Evolutionary conservation across 2,888 invertebrate genomes (phyloP), one percentile per base, ranked within the genome.

Genomic region (Hypomecis punctinalis): DNA sequence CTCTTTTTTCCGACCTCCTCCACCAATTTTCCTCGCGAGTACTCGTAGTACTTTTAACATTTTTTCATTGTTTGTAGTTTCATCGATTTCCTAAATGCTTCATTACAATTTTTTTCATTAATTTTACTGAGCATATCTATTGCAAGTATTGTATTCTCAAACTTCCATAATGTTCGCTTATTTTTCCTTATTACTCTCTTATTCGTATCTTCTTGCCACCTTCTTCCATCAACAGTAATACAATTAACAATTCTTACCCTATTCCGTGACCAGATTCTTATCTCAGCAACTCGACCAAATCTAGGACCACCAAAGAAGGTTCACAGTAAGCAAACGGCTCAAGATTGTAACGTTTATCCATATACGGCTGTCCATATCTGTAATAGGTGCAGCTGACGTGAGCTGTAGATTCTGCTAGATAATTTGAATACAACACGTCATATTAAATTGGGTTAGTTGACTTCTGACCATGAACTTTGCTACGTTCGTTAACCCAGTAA

Each of bases 391-490:
- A 23, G 23, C 23, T 23, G 23, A 23, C 23, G 39, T 39, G 39
- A 39, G 9, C 9, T 39, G 39, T 9, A 39, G 23, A 39, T 9
- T 39, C 6, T 39, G 39, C 39, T 53, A 48, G 37, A 56, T 53
- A 35, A 66, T 61, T 66, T 61, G 45, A 66, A 66, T 66, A 66
- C 43, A 73, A 73, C 74, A 69, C 74, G 70, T 68, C 53, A 40
- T 57, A 36, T 48, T 48, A 53, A 68, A 76, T 74, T 71, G 55
- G 63, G 58, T 65, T 80, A 81, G 80, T 81, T 81, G 73, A 64
- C 72, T 69, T 73, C 55, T 77, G 77, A 74, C 80, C 77, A 71
- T 81, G 80, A 80, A 79, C 80, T 74, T 72, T 74, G 66, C 75
- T 74, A 67, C 59, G 65, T 73, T 73, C 70, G 68, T 68, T 66